Evolutionary conservation across 2,797 vertebrate species (phyloP).

Genomic region (Periophthalmus magnuspinnatus): DNA sequence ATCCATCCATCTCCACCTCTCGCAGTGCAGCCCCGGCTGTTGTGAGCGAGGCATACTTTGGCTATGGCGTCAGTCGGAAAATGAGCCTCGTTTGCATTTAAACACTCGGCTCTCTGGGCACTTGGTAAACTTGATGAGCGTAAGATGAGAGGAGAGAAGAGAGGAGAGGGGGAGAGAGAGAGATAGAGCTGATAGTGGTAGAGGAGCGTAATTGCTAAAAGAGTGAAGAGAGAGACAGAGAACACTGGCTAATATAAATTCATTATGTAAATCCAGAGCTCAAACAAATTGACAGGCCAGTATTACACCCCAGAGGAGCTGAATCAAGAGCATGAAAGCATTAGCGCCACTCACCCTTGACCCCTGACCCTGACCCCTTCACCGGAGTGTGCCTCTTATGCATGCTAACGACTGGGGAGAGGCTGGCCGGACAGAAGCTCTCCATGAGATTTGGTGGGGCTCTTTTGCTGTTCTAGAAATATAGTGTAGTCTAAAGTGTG

Average conservation of each 20-base stretch:
- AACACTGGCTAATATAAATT: conserved; percentile 80
- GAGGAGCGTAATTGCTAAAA: conserved; percentile 47
- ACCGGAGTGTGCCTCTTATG: conserved; percentile 71
- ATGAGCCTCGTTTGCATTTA: conserved; percentile 74
- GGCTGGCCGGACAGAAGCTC: conserved; percentile 37
- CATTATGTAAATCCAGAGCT: conserved; percentile 82
- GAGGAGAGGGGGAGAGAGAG: conserved; percentile 17
- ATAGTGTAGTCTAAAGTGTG: conserved; percentile 9
- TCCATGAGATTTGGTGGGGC: conserved; percentile 40
- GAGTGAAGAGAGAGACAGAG: conserved; percentile 42
- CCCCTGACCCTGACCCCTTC: conserved; percentile 72
- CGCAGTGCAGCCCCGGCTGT: conserved; percentile 54
- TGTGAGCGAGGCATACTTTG: conserved; percentile 66
- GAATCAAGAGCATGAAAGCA: conserved; percentile 78
- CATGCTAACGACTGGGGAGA: conserved; percentile 64
- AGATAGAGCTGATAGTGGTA: conserved; percentile 18
- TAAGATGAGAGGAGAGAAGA: conserved; percentile 43
- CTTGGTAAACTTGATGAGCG: conserved; percentile 70
- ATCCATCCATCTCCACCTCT: conserved; percentile 68
- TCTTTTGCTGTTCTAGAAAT: conserved; percentile 38
- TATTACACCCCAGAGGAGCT: conserved; percentile 77
- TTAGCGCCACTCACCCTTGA: conserved; percentile 75
- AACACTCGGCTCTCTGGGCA: conserved; percentile 70
- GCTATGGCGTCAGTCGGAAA: conserved; percentile 72
- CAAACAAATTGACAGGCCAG: conserved; percentile 80